Conservation (phyloP, 2,888 invertebrate species). For the Drosophila barbarae region DNA sequence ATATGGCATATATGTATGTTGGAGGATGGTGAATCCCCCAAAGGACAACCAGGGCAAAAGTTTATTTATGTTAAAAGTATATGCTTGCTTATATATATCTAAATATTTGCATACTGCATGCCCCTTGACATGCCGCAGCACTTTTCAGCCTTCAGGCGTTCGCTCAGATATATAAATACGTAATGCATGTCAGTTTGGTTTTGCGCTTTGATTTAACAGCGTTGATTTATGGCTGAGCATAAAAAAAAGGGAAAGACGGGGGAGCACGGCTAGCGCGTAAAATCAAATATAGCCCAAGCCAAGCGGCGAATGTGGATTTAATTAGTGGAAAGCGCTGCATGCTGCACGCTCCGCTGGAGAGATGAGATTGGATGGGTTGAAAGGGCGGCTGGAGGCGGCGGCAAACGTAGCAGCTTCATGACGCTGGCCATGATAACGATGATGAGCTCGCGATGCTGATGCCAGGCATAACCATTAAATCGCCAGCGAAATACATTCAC, state of each 20-base stretch:
- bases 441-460: conserved; percentile 2
- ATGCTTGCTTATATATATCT: conserved; percentile 32
- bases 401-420: background rate
- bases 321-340: conserved; percentile 55
- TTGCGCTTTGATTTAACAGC: conserved; percentile 69
- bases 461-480: conserved; percentile 24
- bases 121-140: conserved; percentile 23
- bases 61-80: conserved; percentile 26
- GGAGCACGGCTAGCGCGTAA: conserved; percentile 14
- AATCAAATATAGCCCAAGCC: conserved; percentile 29
- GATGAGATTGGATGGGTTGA: conserved; percentile 21
- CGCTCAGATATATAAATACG: conserved; percentile 62
- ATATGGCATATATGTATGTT: background rate
- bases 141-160: conserved; percentile 23
- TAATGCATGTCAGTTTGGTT: conserved; percentile 70
- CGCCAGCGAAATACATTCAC: conserved; percentile 10
- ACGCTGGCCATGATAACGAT: conserved; percentile 15
- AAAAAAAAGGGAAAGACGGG: conserved; percentile 11
- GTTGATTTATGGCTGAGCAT: conserved; percentile 57
- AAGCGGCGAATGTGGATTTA: conserved; percentile 56
- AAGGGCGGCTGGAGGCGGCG: background rate
- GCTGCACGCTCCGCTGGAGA: conserved; percentile 33
- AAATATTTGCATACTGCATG: conserved; percentile 49
- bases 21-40: conserved; percentile 3
- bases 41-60: conserved; percentile 14